Percentiles rank a stretch among this genome's conserved stretches.
Conservation (phyloP, 2,888 invertebrate species). For the Scaptomyza reducta region DNA sequence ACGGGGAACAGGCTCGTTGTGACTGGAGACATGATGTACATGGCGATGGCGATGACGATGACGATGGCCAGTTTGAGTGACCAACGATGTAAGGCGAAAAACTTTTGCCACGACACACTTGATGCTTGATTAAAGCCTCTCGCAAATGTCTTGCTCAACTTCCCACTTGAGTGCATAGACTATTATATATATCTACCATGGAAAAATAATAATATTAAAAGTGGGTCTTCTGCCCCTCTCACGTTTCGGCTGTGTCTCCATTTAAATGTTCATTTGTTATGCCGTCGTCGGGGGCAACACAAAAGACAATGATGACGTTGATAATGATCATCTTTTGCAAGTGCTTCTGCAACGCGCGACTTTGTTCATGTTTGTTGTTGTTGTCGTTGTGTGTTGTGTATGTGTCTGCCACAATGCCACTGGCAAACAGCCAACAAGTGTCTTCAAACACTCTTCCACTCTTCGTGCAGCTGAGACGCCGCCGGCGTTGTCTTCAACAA, state of each 20-base stretch:
- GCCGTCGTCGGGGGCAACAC: conserved; percentile 68
- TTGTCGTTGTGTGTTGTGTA: neutral
- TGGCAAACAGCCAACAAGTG: conserved; percentile 77
- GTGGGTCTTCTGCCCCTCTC: conserved; percentile 12
- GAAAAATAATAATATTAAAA: conserved; percentile 7
- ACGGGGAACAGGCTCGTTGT: conserved; percentile 45
- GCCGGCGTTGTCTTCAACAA: conserved; percentile 56
- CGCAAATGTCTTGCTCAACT: conserved; percentile 40
- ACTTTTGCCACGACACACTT: conserved; percentile 58
- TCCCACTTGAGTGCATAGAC: conserved; percentile 37
- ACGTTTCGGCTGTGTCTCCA: conserved; percentile 62
- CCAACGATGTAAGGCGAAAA: conserved; percentile 39
- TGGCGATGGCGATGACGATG: conserved; percentile 53
- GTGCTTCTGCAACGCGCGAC: conserved; percentile 36
- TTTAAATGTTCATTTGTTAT: conserved; percentile 79
- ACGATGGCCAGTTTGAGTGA: conserved; percentile 44
- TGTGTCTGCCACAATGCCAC: conserved; percentile 25
- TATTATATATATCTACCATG: neutral
- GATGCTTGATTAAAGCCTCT: conserved; percentile 73
- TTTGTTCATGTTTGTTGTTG: conserved; percentile 30
- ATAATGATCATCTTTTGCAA: conserved; percentile 27
- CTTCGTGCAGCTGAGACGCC: conserved; percentile 59
- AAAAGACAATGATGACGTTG: conserved; percentile 24
- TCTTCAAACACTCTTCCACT: conserved; percentile 66
- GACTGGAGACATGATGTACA: conserved; percentile 58